These are phyloP conservation scores for Saturnia pavonia DNA, from an alignment of 2,888 invertebrate species.

Conservation along the genomic window DNA sequence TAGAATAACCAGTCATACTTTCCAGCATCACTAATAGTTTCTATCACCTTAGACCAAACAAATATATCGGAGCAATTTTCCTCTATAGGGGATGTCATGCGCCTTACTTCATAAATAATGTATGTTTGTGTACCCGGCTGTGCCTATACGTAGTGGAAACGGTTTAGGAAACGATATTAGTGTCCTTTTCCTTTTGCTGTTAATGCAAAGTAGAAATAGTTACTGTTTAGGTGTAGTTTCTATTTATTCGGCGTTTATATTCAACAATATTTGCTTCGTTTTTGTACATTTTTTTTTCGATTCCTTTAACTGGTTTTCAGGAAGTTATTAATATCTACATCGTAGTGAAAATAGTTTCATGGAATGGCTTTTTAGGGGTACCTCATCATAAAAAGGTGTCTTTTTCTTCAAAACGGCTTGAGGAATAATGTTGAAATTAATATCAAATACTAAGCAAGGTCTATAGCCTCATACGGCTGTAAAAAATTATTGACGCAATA, in stretches of 20 bases:
- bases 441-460: no score
- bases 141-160: conserved; percentile 21
- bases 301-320: background rate
- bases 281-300: background rate
- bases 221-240: background rate
- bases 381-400: no score
- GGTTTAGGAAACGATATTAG: conserved; percentile 29
- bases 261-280: background rate
- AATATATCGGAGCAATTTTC: conserved; percentile 29
- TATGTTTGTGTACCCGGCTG: conserved; percentile 29
- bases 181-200: conserved; percentile 11
- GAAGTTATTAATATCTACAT: background rate
- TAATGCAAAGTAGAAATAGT: conserved; percentile 2
- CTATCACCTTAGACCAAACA: conserved; percentile 29
- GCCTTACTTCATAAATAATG: conserved; percentile 32
- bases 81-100: conserved; percentile 18
- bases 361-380: no score
- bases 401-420: no score
- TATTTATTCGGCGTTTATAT: background rate
- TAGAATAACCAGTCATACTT: background rate
- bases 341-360: no score
- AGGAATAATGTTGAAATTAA: no score
- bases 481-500: no score
- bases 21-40: conserved; percentile 17
- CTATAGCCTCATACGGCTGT: no score